These are phyloP conservation scores for Lampris megalopsis DNA, from an alignment of 2,113 vertebrate species.

Conservation along the genomic window DNA sequence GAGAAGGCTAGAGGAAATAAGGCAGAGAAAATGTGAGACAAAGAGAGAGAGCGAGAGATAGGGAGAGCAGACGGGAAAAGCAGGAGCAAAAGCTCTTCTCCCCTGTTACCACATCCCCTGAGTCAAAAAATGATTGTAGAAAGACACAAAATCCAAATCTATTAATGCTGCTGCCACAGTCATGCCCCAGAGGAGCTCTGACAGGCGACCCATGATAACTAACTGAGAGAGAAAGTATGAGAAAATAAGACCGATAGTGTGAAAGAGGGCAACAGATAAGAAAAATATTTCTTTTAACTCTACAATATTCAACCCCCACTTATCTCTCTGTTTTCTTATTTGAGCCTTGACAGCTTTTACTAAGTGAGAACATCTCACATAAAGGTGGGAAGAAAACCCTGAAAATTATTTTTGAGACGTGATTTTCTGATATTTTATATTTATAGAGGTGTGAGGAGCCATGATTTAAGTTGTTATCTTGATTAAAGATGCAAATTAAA, in stretches of 20 bases:
- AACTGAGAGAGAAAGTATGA: neutral
- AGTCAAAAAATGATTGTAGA: conserved; percentile 2
- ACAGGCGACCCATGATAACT: conserved; percentile 16
- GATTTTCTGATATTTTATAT: too few relatives aligned
- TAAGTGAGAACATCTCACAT: too few relatives aligned
- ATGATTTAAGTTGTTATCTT: too few relatives aligned
- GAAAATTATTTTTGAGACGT: too few relatives aligned
- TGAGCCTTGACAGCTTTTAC: too few relatives aligned
- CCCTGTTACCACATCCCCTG: neutral
- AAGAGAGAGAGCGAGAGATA: neutral
- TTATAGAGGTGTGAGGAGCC: too few relatives aligned
- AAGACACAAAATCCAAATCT: conserved; percentile 25
- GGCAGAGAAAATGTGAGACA: neutral
- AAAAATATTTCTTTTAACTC: neutral
- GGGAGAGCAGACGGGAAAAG: neutral
- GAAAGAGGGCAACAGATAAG: neutral
- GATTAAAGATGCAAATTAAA: too few relatives aligned
- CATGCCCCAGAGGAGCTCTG: conserved; percentile 5
- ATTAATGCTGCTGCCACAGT: conserved; percentile 20
- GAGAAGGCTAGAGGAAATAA: neutral
- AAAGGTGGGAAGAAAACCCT: too few relatives aligned
- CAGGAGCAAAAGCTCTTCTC: neutral
- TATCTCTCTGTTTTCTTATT: too few relatives aligned
- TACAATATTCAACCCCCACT: too few relatives aligned
- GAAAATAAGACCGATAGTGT: neutral